Evolutionary conservation across 2,797 vertebrate species (phyloP), one percentile per base, ranked within the genome.

Genomic region (Micropoecilia bifurca): DNA sequence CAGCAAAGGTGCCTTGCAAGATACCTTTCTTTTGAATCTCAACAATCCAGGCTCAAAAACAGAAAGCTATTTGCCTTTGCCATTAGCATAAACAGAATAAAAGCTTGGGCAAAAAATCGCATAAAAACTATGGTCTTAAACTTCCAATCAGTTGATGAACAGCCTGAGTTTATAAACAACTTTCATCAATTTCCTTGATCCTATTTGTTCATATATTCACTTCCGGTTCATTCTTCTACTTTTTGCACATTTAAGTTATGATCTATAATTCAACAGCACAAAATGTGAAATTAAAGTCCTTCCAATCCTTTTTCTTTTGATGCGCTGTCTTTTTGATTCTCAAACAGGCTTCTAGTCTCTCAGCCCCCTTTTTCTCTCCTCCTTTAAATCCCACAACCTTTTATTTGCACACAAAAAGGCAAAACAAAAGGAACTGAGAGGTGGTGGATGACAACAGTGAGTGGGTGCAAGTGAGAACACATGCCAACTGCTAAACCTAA

Each of bases 401-500:
- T 22, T 46, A 4, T 33, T 75, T 63, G 10, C 78, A 13, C 63
- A 61, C 14, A 0, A 80, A 84, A 86, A 76, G 41, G 50, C 59
- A 83, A 83, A 90, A 81, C 71, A 90, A 87, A 76, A 86, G 47
- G 55, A 80, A 82, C 74, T 10, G 39, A 80, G 47, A 78, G 53
- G 71, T 63, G 82, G 75, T 71, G 48, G 47, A 79, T 78, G 85
- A 80, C 84, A 76, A 82, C 30, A 57, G 78, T 61, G 85, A 87
- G 89, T 90, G 87, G 83, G 86, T 83, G 87, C 90, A 88, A 82
- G 85, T 82, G 91, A 87, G 88, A 93, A 79, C 1, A 20, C 81
- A 63, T 46, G 75, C 89, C 92, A 90, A 92, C 92, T 93, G 92
- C 71, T 86, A 77, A 46, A 46, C 61, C 25, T 13, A 46, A 83